A percentile compares a stretch with the other conserved stretches of the same genome.
Conservation (phyloP, 2,113 vertebrate species). For the Columbina picui region DNA sequence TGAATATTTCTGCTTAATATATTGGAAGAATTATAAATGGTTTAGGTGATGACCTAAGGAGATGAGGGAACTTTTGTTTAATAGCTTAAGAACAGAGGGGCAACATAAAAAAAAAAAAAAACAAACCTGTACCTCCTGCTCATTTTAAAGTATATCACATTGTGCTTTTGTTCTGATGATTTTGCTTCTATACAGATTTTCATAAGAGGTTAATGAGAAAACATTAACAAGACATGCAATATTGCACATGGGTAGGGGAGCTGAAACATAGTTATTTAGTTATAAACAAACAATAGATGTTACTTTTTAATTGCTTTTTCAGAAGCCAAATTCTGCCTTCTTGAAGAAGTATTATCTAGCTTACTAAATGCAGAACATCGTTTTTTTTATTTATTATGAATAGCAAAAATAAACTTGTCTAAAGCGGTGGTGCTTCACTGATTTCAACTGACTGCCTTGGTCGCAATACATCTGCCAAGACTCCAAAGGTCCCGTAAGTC, state of each 20-base stretch:
- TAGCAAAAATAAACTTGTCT: neutral
- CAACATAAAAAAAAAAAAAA: neutral
- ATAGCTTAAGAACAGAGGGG: neutral
- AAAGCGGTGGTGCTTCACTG: neutral
- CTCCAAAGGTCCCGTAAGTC: neutral
- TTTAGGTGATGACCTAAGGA: constrained; percentile 19
- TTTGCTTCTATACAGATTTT: constrained; percentile 24
- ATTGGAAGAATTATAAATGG: constrained; percentile 13
- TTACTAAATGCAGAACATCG: neutral
- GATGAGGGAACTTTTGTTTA: constrained; percentile 16
- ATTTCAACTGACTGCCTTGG: neutral
- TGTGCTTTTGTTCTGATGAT: constrained; percentile 25
- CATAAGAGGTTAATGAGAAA: constrained; percentile 15
- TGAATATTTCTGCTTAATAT: neutral
- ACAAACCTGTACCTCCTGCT: neutral
- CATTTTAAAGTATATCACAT: neutral
- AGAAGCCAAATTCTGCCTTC: neutral
- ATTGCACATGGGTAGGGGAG: constrained; percentile 17
- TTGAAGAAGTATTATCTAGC: neutral
- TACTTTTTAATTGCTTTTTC: constrained; percentile 47
- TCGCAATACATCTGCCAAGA: neutral
- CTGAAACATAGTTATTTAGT: neutral
- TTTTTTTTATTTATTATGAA: neutral
- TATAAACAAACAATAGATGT: constrained; percentile 35
- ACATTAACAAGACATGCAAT: constrained; percentile 20